Evolutionary conservation across 2,888 invertebrate genomes (phyloP).

Genomic region (Stomorhina lunata): DNA sequence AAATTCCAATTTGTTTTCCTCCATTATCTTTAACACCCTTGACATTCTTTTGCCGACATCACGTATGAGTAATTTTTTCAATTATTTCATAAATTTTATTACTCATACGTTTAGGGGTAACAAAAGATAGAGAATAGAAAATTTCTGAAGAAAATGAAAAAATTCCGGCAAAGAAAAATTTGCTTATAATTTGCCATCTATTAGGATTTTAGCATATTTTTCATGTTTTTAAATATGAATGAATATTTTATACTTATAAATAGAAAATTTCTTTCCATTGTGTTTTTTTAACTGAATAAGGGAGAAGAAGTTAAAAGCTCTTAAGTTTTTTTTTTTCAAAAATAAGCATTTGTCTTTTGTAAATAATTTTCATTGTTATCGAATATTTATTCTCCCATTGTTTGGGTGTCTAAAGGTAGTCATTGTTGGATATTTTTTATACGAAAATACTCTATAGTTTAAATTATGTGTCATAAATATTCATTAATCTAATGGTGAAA

Average conservation of each 20-base stretch:
- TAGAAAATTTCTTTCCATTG: not conserved
- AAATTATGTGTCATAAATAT: slow-evolving; percentile 47
- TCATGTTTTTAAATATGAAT: slow-evolving; percentile 24
- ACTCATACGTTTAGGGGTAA: slow-evolving; percentile 45
- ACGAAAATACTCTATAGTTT: slow-evolving; percentile 8
- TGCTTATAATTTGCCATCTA: slow-evolving; percentile 49
- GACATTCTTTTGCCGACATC: too few species aligned
- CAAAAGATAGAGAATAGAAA: slow-evolving; percentile 9
- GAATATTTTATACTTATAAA: slow-evolving; percentile 40
- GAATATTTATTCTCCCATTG: too few species aligned
- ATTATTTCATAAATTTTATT: slow-evolving; percentile 26
- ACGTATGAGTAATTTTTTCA: slow-evolving; percentile 43
- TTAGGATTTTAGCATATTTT: slow-evolving; percentile 22
- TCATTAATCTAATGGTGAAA: slow-evolving; percentile 41
- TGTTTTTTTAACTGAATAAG: not conserved
- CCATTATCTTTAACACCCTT: too few species aligned
- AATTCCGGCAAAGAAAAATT: slow-evolving; percentile 21
- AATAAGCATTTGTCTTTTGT: too few species aligned
- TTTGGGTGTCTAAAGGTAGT: too few species aligned
- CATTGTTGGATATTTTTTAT: not conserved
- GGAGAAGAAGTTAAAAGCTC: too few species aligned
- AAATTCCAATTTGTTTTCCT: too few species aligned
- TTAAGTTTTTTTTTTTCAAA: too few species aligned
- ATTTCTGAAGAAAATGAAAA: not conserved
- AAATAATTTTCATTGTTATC: too few species aligned